Conservation (phyloP, 2,888 invertebrate species). For the Teleogryllus oceanicus region DNA sequence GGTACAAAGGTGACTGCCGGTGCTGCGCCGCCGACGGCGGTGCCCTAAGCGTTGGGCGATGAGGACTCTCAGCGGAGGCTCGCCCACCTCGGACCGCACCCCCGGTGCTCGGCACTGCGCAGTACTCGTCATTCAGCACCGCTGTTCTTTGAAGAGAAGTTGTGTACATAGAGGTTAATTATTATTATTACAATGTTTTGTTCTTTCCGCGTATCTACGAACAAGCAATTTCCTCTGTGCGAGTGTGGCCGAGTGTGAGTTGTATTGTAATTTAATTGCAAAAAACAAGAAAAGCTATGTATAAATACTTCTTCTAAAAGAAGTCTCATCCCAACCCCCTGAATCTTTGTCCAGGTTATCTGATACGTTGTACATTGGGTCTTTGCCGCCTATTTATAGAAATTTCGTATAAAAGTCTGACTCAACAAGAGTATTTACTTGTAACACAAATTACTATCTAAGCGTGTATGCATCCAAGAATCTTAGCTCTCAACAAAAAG, state of each 20-base stretch:
- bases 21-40: too few species aligned
- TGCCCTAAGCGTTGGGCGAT: too few species aligned
- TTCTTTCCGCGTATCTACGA: constrained; percentile 22
- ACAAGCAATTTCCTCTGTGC: background rate
- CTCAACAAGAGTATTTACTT: constrained; percentile 9
- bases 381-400: background rate
- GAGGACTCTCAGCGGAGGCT: too few species aligned
- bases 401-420: constrained; percentile 12
- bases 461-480: background rate
- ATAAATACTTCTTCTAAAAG: constrained; percentile 3
- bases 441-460: constrained; percentile 18
- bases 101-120: background rate
- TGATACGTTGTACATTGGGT: constrained; percentile 6
- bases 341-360: background rate
- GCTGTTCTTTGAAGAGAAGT: background rate
- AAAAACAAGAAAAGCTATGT: constrained; percentile 5
- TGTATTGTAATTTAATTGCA: constrained; percentile 7
- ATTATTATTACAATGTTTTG: constrained; percentile 28
- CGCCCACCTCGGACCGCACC: background rate
- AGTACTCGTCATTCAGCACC: background rate
- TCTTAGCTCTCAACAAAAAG: constrained; percentile 12
- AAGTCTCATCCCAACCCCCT: background rate
- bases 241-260: background rate
- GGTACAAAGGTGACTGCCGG: background rate
- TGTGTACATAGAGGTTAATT: constrained; percentile 24